phyloP scores from a whole-genome alignment of 2,113 vertebrate species.

The Gila orcuttii region DNA sequence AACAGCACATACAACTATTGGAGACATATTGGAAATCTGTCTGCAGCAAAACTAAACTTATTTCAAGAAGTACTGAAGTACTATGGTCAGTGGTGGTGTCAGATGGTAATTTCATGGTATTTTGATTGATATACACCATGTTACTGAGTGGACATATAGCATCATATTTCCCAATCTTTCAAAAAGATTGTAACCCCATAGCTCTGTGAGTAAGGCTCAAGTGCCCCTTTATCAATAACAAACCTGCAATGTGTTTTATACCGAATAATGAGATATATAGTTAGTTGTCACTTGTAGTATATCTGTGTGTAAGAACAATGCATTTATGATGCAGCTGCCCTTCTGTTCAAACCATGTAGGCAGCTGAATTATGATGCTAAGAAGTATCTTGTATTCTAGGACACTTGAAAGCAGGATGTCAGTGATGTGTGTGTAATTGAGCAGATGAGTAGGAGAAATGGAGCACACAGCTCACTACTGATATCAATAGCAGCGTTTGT shows the following conservation, averaged over 20 bases:
- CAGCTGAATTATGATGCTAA: background rate
- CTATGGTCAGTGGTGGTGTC: background rate
- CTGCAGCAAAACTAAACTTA: background rate
- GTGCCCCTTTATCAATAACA: too few relatives aligned
- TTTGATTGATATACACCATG: too few relatives aligned
- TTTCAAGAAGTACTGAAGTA: background rate
- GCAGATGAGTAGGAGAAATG: constrained; percentile 17
- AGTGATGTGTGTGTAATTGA: constrained; percentile 24
- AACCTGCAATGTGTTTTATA: too few relatives aligned
- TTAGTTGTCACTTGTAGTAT: too few relatives aligned
- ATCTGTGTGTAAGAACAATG: background rate
- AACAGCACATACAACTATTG: background rate
- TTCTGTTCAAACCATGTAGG: background rate
- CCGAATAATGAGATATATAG: too few relatives aligned
- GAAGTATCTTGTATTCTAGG: background rate
- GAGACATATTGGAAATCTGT: background rate
- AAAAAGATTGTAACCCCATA: too few relatives aligned
- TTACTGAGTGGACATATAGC: too few relatives aligned
- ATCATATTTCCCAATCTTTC: too few relatives aligned
- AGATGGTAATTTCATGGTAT: background rate
- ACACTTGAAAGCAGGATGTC: constrained; percentile 17
- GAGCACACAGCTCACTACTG: constrained; percentile 1
- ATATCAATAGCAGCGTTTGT: constrained; percentile 22
- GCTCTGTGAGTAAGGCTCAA: too few relatives aligned
- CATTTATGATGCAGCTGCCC: background rate